Conservation (phyloP, 2,797 vertebrate genomes). For the Sciaenops ocellatus region DNA sequence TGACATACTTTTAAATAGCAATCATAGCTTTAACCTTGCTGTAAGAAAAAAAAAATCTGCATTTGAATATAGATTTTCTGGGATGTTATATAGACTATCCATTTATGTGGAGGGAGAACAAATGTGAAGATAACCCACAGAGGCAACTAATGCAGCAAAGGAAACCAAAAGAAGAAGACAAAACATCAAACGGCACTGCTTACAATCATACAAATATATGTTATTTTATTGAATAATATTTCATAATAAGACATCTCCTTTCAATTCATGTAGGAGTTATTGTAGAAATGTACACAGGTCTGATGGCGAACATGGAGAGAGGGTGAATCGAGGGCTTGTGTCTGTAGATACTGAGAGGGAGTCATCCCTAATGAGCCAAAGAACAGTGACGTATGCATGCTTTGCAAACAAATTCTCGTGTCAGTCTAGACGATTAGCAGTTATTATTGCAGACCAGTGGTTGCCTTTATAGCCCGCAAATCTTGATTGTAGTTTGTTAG, state of each 20-base stretch:
- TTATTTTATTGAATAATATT: constrained; percentile 87
- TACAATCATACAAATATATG: constrained; percentile 91
- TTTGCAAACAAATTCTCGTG: constrained; percentile 65
- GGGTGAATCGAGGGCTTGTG: constrained; percentile 72
- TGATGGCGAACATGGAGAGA: constrained; percentile 73
- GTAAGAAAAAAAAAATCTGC: background rate
- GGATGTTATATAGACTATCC: background rate
- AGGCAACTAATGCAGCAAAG: background rate
- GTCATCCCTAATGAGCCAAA: constrained; percentile 65
- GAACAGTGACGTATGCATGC: constrained; percentile 79
- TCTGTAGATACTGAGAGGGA: constrained; percentile 71
- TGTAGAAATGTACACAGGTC: constrained; percentile 84
- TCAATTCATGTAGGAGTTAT: constrained; percentile 75
- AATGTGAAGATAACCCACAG: constrained; percentile 5
- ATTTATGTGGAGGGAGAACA: constrained; percentile 11
- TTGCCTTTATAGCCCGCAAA: constrained; percentile 60
- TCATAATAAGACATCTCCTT: constrained; percentile 81
- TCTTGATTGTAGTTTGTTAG: constrained; percentile 63
- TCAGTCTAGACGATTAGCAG: constrained; percentile 54
- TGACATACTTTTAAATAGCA: constrained; percentile 2
- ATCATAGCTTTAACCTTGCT: constrained; percentile 3
- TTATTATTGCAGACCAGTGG: constrained; percentile 69
- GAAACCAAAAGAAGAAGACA: constrained; percentile 6
- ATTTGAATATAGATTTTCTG: constrained; percentile 6
- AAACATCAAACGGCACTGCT: constrained; percentile 52